Evolutionary conservation across 2,113 vertebrate species (phyloP), one percentile per base, ranked within the genome.

Genomic region (Oreocharis arfaki): DNA sequence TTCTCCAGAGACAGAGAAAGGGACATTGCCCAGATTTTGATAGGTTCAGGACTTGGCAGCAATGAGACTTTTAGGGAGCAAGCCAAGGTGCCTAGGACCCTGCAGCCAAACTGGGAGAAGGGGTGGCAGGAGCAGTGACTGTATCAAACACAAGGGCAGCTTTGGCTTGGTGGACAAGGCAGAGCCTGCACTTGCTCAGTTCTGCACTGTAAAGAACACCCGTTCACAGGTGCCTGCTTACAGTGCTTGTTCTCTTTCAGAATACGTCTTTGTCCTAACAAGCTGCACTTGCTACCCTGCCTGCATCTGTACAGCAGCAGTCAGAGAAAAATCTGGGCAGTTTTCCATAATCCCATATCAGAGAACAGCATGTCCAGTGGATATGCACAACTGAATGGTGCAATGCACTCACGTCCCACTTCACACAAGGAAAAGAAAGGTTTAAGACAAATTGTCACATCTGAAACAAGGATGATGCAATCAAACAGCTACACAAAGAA

Each of bases 381-480:
- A 56, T 37, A 26, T 0, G 0, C 17, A 32, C 42, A 78, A 86
- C 41, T 33, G 2, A 89, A 71, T 6, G 14, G 42, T 3, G 3
- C 53, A 42, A 41, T 44, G 47, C 6, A 11, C 20, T 44, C 6
- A 0, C 11, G 33, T 65, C 37, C 47, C 33, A 15, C 47, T 77
- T 89, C 53, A 35, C 22, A 49, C 35, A 37, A 37, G 24, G 32
- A 63, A 86, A 68, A 64, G 55, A 89, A 49, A 61, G 9, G 10
- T 41, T 35, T 44, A 55, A 61, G 18, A 61, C 74, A 73, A 70
- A 56, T 26, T 52, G 50, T 80, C 67, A 52, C 28, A 61, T 63
- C 4, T 39, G 27, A 57, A 96, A 87, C 8, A 52, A 47, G 55
- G 87, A 69, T 16, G 35, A 74, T 35, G 59, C 47, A 83, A 69